Evolutionary conservation across 1,140 invertebrate species (phyloP).

Genomic region (Reticulitermes speratus): DNA sequence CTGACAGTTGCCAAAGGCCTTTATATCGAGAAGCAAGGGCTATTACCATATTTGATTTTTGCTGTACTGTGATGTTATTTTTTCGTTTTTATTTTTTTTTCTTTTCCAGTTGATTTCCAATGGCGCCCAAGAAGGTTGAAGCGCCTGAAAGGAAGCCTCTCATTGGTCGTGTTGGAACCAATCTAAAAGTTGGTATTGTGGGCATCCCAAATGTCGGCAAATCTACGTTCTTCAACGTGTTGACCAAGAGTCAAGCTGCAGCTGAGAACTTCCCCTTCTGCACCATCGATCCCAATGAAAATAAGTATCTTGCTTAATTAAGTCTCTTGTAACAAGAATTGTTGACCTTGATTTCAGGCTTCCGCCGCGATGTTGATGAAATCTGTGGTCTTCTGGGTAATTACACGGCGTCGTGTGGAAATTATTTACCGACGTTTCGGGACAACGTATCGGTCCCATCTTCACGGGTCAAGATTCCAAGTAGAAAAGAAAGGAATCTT

Average conservation of each 20-base stretch:
- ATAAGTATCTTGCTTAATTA: slow-evolving; percentile 77
- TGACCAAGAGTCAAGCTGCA: slow-evolving; percentile 93
- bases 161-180: slow-evolving; percentile 97
- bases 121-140: slow-evolving; percentile 95
- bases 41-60: slow-evolving; percentile 29
- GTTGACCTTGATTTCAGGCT: too few species aligned
- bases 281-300: slow-evolving; percentile 99
- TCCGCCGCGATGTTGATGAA: too few species aligned
- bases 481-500: too few species aligned
- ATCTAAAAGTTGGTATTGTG: slow-evolving; percentile 95
- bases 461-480: too few species aligned
- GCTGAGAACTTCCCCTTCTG: slow-evolving; percentile 99
- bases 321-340: slow-evolving; percentile 28
- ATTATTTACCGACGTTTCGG: too few species aligned
- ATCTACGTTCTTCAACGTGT: slow-evolving; percentile 99
- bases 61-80: slow-evolving; percentile 3
- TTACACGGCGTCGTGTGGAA: too few species aligned
- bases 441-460: too few species aligned
- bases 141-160: slow-evolving; percentile 84
- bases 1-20: neutral
- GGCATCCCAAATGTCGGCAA: slow-evolving; percentile 97
- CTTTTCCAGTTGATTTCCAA: slow-evolving; percentile 48
- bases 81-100: neutral
- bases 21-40: neutral
- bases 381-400: too few species aligned